Evolutionary conservation across 2,113 vertebrate species (phyloP).

Genomic region (Tichodroma muraria): DNA sequence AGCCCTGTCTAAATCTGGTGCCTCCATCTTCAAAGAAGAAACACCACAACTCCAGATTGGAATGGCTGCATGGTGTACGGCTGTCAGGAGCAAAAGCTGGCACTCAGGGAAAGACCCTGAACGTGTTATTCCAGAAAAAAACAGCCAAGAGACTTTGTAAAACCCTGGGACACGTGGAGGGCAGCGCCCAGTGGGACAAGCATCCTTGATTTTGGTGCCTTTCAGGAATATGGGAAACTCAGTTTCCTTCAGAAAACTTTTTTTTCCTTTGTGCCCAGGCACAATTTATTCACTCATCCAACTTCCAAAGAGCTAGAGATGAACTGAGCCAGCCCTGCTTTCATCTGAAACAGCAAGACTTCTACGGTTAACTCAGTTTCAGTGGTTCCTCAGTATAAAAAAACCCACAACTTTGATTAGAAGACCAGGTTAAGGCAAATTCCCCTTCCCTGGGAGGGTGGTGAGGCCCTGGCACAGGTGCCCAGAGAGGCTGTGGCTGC

Average conservation of each 20-base stretch:
- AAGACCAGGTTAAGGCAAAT: not conserved
- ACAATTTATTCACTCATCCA: not conserved
- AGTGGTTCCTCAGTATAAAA: not conserved
- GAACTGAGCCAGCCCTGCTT: not conserved
- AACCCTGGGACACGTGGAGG: not conserved
- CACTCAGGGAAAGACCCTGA: not conserved
- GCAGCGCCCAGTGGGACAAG: not conserved
- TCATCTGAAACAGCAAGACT: not conserved
- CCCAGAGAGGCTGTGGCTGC: not conserved
- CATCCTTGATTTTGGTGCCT: not conserved
- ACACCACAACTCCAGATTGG: not conserved
- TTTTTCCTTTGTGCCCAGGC: not conserved
- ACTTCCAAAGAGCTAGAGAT: not conserved
- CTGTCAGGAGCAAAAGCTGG: not conserved
- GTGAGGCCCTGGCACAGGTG: not conserved
- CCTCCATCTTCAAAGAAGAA: not conserved
- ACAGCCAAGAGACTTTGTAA: not conserved
- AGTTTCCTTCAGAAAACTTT: not conserved
- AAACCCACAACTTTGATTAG: not conserved
- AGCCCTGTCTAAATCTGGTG: not conserved
- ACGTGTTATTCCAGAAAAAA: not conserved
- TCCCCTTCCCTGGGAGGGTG: not conserved
- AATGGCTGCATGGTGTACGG: accelerated
- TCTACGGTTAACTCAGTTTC: not conserved
- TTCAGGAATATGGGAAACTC: not conserved